Conservation (phyloP, 2,888 invertebrate species). For the Boloria selene region DNA sequence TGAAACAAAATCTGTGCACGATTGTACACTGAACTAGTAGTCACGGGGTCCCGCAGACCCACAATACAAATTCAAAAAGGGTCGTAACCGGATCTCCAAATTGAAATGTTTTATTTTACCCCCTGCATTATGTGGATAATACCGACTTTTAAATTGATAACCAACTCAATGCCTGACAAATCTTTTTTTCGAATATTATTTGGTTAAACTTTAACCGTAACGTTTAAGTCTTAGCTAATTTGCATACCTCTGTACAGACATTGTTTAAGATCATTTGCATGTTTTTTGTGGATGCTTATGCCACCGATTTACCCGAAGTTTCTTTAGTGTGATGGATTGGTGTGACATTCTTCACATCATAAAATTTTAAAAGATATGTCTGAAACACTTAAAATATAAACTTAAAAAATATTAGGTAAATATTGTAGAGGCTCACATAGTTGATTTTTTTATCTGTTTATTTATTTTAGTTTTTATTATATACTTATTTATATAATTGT, state of each 20-base stretch:
- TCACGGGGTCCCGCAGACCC: constrained; percentile 76
- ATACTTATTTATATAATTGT: too few species aligned
- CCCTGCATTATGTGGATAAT: constrained; percentile 71
- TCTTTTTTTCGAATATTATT: constrained; percentile 63
- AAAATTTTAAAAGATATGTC: constrained; percentile 42
- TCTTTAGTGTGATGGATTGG: constrained; percentile 64
- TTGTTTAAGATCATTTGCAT: constrained; percentile 52
- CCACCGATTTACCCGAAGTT: constrained; percentile 61
- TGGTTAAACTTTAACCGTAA: constrained; percentile 78
- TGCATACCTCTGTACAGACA: constrained; percentile 51
- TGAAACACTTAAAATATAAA: constrained; percentile 2
- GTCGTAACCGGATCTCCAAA: constrained; percentile 80
- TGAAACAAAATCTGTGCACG: constrained; percentile 25
- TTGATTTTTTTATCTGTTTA: background rate
- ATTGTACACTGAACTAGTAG: constrained; percentile 71
- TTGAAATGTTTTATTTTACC: constrained; percentile 82
- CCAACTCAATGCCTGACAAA: constrained; percentile 69
- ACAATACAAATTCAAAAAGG: constrained; percentile 77
- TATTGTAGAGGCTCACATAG: background rate
- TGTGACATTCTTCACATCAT: constrained; percentile 63
- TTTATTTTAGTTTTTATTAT: background rate
- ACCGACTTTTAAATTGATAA: constrained; percentile 81
- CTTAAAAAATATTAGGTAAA: background rate
- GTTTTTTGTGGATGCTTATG: constrained; percentile 60
- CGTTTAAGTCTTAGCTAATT: constrained; percentile 57